These are phyloP conservation scores for Leontocebus nigricollis DNA, from an alignment of 2,797 vertebrate genomes.

Conservation along the genomic window DNA sequence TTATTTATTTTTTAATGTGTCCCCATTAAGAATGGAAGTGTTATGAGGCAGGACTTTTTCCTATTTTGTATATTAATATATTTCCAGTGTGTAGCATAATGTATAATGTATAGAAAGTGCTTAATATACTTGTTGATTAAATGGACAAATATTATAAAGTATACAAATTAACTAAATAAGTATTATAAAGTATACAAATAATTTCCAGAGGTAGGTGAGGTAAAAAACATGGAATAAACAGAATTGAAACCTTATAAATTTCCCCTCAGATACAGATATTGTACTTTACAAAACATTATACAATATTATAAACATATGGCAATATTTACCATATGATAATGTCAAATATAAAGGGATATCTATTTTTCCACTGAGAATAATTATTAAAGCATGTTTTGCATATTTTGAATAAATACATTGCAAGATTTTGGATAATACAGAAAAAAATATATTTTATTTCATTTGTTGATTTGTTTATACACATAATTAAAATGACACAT, in stretches of 20 bases:
- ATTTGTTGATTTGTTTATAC: not conserved
- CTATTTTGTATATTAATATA: not conserved
- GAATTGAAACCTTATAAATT: not conserved
- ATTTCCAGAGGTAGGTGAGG: not conserved
- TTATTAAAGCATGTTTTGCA: not conserved
- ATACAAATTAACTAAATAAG: not conserved
- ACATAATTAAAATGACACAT: not conserved
- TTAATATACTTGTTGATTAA: too few relatives aligned
- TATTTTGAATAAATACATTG: not conserved
- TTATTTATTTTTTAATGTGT: not conserved
- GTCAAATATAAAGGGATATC: not conserved
- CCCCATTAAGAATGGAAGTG: not conserved
- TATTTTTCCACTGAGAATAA: not conserved
- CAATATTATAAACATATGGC: not conserved
- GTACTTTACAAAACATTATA: not conserved
- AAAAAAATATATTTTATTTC: not conserved
- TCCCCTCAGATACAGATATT: not conserved
- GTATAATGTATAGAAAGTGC: not conserved
- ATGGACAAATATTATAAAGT: too few relatives aligned
- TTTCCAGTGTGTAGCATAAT: not conserved
- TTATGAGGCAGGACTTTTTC: not conserved
- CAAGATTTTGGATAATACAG: not conserved
- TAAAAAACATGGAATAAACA: not conserved
- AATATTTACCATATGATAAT: not conserved
- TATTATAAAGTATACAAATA: not conserved